phyloP scores from a whole-genome alignment of 2,113 vertebrate genomes.

The Antidorcas marsupialis region DNA sequence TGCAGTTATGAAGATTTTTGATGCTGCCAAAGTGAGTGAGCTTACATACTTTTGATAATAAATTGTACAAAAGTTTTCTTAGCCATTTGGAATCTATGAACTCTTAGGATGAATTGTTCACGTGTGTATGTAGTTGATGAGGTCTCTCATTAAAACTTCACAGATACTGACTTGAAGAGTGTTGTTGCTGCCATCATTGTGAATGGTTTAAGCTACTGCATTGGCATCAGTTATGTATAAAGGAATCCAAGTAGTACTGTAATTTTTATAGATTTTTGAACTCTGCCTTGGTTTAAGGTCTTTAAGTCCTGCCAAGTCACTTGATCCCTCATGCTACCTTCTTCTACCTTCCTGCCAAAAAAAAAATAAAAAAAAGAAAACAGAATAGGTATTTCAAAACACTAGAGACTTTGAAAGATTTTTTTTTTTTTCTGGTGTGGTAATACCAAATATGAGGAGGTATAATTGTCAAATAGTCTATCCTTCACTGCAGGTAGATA shows the following conservation, averaged over 20 bases:
- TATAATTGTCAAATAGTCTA: background rate
- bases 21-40: slow-evolving; percentile 89
- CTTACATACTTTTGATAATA: background rate
- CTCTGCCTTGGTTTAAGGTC: background rate
- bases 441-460: background rate
- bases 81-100: background rate
- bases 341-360: background rate
- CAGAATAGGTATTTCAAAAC: background rate
- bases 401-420: background rate
- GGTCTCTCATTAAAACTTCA: background rate
- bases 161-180: background rate
- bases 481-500: background rate
- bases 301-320: background rate
- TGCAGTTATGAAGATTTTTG: slow-evolving; percentile 95
- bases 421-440: background rate
- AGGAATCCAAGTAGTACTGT: background rate
- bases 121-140: background rate
- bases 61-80: background rate
- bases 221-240: background rate
- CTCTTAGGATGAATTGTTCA: background rate
- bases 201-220: rapidly evolving
- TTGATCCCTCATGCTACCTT: background rate
- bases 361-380: background rate
- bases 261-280: background rate
- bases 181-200: background rate